Evolutionary conservation across 2,797 vertebrate species (phyloP).

Genomic region (Spondyliosoma cantharus): DNA sequence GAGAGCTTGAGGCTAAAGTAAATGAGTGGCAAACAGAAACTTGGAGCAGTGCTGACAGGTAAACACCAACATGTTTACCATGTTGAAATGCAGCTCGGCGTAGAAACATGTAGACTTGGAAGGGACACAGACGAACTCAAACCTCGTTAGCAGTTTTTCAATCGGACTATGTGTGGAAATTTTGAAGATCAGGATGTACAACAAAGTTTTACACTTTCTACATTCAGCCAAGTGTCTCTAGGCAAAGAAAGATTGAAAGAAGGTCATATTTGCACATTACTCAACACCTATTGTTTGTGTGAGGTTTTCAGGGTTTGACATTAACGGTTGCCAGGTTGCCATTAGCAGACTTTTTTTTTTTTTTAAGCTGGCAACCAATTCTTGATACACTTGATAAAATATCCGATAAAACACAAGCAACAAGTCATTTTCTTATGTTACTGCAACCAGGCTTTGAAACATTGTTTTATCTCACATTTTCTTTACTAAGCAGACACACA

Average conservation of each 20-base stretch:
- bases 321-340: no score
- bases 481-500: no score
- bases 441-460: no score
- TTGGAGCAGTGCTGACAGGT: slow-evolving; percentile 3
- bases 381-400: no score
- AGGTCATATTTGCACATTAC: neutral
- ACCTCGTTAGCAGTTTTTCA: neutral
- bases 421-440: no score
- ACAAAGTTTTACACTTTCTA: neutral
- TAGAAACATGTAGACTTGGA: neutral
- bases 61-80: slow-evolving; percentile 28
- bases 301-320: no score
- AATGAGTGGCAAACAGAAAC: slow-evolving; percentile 36
- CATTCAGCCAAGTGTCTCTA: neutral
- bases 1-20: slow-evolving; percentile 32
- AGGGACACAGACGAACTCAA: neutral
- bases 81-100: slow-evolving; percentile 12
- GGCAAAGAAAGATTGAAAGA: neutral
- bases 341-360: no score
- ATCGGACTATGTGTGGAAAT: neutral
- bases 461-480: no score
- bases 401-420: no score
- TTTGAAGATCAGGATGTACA: neutral
- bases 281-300: neutral
- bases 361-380: no score